Conservation (phyloP, 2,113 vertebrate species). For the Podiceps cristatus region DNA sequence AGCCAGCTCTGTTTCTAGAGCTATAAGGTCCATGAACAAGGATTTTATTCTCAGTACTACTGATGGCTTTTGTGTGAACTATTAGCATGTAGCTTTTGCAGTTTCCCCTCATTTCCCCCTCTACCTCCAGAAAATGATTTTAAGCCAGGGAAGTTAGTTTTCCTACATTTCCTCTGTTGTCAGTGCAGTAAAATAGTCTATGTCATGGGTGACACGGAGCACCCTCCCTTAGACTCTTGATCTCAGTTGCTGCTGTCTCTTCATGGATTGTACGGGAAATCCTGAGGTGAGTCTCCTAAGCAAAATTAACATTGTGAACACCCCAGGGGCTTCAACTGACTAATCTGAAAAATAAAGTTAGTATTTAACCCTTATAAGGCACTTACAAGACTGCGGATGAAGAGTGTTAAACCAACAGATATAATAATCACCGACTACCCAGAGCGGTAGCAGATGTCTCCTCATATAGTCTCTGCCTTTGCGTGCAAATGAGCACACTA, state of each 20-base stretch:
- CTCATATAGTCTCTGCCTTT: neutral
- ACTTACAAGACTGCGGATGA: neutral
- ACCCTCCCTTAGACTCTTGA: neutral
- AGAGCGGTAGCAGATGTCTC: neutral
- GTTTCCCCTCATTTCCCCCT: neutral
- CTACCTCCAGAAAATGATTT: neutral
- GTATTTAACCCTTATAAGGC: neutral
- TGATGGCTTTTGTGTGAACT: neutral
- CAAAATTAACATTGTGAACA: neutral
- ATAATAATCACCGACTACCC: neutral
- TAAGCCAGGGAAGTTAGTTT: neutral
- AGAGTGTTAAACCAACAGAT: neutral
- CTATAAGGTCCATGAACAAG: neutral
- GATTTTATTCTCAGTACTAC: neutral
- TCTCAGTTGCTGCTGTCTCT: neutral
- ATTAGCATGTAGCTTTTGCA: neutral
- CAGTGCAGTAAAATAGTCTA: neutral
- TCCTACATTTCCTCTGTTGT: accelerated
- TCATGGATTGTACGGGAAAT: neutral
- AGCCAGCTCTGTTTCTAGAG: neutral
- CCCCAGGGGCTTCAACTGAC: neutral
- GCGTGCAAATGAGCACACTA: neutral
- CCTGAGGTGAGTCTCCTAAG: neutral
- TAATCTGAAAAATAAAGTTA: neutral
- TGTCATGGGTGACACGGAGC: neutral